Conservation (phyloP, 2,797 vertebrate species). For the Coracias cyanogaster region DNA sequence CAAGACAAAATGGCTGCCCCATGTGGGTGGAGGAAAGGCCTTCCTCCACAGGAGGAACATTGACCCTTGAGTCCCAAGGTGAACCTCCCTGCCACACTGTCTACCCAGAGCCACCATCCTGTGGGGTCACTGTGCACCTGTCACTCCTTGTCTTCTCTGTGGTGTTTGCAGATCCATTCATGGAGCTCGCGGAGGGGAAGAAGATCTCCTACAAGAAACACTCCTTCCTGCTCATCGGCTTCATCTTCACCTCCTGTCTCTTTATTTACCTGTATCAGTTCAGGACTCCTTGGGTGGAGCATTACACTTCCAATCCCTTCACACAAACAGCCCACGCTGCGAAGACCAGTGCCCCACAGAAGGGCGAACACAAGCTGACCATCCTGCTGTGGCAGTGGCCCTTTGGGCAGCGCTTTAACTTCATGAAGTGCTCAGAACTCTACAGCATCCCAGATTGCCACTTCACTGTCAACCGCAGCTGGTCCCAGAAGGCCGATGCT, state of each 20-base stretch:
- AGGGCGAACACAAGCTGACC: neutral
- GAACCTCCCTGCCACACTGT: neutral
- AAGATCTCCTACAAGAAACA: neutral
- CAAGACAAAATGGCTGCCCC: neutral
- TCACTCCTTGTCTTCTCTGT: neutral
- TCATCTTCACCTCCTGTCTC: neutral
- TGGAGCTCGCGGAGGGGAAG: neutral
- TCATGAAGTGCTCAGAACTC: neutral
- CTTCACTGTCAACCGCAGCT: neutral
- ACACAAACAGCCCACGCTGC: fast-evolving
- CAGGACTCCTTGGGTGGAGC: fast-evolving
- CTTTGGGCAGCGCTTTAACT: neutral
- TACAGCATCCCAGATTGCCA: neutral
- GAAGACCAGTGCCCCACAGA: fast-evolving
- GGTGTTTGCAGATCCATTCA: neutral
- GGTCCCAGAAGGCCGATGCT: neutral
- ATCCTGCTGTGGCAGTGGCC: constrained; percentile 74
- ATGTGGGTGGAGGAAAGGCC: fast-evolving
- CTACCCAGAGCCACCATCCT: neutral
- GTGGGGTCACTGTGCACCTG: fast-evolving
- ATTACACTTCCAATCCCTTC: fast-evolving
- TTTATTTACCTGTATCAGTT: neutral
- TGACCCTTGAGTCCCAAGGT: neutral
- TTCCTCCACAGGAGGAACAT: neutral
- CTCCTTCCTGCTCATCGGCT: neutral